A percentile compares a stretch with the other conserved stretches of the same genome.
Evolutionary conservation across 2,888 invertebrate genomes (phyloP).

Genomic region (Blomia tropicalis): DNA sequence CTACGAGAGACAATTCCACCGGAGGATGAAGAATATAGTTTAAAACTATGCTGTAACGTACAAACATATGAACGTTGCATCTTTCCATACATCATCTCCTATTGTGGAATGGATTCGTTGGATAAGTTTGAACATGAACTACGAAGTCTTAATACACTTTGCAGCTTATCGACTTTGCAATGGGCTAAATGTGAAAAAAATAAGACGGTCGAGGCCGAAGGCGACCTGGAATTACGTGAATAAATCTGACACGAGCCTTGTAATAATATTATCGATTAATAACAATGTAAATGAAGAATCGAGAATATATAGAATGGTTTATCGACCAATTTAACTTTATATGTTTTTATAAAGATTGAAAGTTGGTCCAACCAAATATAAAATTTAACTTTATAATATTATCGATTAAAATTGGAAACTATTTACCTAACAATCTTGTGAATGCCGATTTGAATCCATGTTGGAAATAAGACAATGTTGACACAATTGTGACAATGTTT

Average conservation of each 20-base stretch:
- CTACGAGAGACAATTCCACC: background rate
- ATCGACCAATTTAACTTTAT: background rate
- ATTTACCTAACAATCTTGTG: too few relatives aligned
- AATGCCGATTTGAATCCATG: too few relatives aligned
- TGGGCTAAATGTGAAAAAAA: conserved; percentile 22
- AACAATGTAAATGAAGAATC: background rate
- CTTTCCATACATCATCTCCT: conserved; percentile 19
- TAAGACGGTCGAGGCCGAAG: background rate
- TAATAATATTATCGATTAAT: background rate
- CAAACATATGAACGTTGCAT: conserved; percentile 18
- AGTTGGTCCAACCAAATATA: too few relatives aligned
- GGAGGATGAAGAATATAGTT: conserved; percentile 8
- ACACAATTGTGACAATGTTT: too few relatives aligned
- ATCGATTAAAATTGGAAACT: too few relatives aligned
- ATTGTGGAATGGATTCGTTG: conserved; percentile 21
- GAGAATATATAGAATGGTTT: background rate
- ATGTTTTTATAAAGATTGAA: background rate
- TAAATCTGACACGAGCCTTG: too few relatives aligned
- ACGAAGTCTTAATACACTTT: conserved; percentile 9
- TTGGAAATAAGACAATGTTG: too few relatives aligned
- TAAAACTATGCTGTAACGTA: conserved; percentile 21
- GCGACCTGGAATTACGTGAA: background rate
- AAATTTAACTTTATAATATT: too few relatives aligned
- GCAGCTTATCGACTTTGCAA: conserved; percentile 11
- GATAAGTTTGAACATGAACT: conserved; percentile 23